A percentile compares a stretch with the other conserved stretches of the same genome.
phyloP scores from a whole-genome alignment of 2,888 invertebrate species.

The Pseudococcus jackbeardsleyi region DNA sequence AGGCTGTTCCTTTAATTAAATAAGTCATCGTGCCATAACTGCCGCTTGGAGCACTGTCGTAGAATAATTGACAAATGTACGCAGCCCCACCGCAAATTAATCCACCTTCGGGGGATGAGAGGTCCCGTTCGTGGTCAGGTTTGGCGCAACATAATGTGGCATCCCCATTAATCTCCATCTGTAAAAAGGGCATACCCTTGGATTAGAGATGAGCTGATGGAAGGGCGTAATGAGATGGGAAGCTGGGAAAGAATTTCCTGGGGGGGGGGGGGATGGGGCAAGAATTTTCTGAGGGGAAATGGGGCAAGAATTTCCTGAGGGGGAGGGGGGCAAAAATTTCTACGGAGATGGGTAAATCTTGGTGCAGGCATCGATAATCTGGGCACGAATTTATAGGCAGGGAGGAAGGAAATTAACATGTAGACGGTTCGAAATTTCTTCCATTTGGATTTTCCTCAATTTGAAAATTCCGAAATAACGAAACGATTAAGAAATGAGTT shows the following conservation, averaged over 20 bases:
- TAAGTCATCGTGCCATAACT: slow-evolving; percentile 98
- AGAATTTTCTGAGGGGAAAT: neutral
- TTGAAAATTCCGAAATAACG: too few species aligned
- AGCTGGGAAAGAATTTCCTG: neutral
- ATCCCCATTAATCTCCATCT: slow-evolving; percentile 90
- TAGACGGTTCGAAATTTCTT: too few species aligned
- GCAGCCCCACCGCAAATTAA: slow-evolving; percentile 92
- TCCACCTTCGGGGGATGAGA: slow-evolving; percentile 74
- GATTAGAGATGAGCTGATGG: slow-evolving; percentile 20
- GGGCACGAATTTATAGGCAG: too few species aligned
- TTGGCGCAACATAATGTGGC: slow-evolving; percentile 95
- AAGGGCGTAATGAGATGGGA: neutral
- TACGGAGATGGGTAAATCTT: too few species aligned
- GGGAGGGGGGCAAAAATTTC: too few species aligned
- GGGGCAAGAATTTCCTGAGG: neutral
- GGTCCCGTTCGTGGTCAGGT: slow-evolving; percentile 75
- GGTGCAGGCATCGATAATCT: too few species aligned
- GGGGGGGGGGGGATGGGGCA: neutral
- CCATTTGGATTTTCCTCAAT: too few species aligned
- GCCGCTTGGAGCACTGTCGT: slow-evolving; percentile 98
- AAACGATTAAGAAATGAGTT: too few species aligned
- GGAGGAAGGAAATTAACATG: too few species aligned
- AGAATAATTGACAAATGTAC: slow-evolving; percentile 96
- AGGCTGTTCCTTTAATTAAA: slow-evolving; percentile 86
- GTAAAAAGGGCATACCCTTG: slow-evolving; percentile 67